A percentile compares a stretch with the other conserved stretches of the same genome.
These are phyloP conservation scores for Porites rus DNA, from an alignment of 92 coral and sea anemone species.

Conservation along the genomic window DNA sequence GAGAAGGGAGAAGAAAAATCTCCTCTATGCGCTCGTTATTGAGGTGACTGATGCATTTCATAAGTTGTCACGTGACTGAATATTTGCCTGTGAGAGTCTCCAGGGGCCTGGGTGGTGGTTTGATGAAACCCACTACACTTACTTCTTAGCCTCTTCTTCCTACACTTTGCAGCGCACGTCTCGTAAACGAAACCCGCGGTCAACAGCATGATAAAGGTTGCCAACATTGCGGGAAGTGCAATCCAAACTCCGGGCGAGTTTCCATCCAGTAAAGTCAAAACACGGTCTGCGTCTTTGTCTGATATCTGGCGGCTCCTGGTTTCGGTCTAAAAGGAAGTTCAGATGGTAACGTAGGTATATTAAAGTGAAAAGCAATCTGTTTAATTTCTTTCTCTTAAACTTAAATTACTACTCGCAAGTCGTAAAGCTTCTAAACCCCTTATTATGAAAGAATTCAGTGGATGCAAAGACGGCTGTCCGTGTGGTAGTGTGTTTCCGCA, in stretches of 20 bases:
- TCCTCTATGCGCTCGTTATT: too few species aligned
- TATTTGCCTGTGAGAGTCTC: neutral
- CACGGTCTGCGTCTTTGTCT: neutral
- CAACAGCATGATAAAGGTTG: neutral
- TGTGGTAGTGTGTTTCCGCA: too few species aligned
- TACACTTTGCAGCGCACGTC: neutral
- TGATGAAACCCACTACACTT: neutral
- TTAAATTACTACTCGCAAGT: too few species aligned
- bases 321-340: neutral
- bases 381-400: too few species aligned
- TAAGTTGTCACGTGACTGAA: neutral
- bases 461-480: too few species aligned
- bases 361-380: too few species aligned
- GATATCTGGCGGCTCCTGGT: neutral
- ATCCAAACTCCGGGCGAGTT: neutral
- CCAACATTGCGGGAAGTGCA: neutral
- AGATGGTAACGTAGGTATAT: too few species aligned
- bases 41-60: neutral
- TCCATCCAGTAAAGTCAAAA: constrained; percentile 10
- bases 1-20: too few species aligned
- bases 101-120: neutral
- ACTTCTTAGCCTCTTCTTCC: neutral
- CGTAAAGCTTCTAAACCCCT: too few species aligned
- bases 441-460: too few species aligned
- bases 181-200: constrained; percentile 8